Evolutionary conservation across 2,888 invertebrate species (phyloP), one percentile per base, ranked within the genome.

Genomic region (Silvanus unidentatus): DNA sequence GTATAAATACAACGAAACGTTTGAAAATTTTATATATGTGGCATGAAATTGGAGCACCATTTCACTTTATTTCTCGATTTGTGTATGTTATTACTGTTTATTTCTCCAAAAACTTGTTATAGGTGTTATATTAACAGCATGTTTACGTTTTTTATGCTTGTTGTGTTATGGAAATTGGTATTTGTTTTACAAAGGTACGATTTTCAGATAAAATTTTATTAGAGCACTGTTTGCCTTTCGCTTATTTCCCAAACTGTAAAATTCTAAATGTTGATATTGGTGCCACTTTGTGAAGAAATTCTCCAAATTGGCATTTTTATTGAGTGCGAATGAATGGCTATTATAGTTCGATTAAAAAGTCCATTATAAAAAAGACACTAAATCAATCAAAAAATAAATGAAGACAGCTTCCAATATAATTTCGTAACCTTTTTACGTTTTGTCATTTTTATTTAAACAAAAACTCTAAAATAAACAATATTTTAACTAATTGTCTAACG

Each of bases 221-320:
- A 62, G 62, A 62, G 63, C 63, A 63, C 62, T 63, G 63, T 62
- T 61, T 22, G 22, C 22, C 22, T 22, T 22, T 22, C 8, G 22
- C 22, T 22, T 3, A 5, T 22, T 22, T 22, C 8, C 8, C n/a
- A n/a, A n/a, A n/a, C n/a, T n/a, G n/a, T n/a, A n/a, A n/a, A n/a
- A n/a, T n/a, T n/a, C n/a, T 35, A 13, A 35, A 35, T 35, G 35
- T 35, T 35, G n/a, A 35, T 8, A 29, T 9, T 29, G 29, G 29
- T n/a, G n/a, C n/a, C n/a, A n/a, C n/a, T n/a, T n/a, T n/a, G n/a
- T n/a, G n/a, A n/a, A n/a, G n/a, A n/a, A n/a, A n/a, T n/a, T n/a
- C n/a, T n/a, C n/a, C n/a, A n/a, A n/a, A n/a, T n/a, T n/a, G n/a
- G n/a, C n/a, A n/a, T n/a, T n/a, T n/a, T n/a, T n/a, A 34, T 5